Percentiles rank a stretch among this genome's conserved stretches.
phyloP scores from a whole-genome alignment of 2,113 vertebrate genomes.

The Miniopterus natalensis region DNA sequence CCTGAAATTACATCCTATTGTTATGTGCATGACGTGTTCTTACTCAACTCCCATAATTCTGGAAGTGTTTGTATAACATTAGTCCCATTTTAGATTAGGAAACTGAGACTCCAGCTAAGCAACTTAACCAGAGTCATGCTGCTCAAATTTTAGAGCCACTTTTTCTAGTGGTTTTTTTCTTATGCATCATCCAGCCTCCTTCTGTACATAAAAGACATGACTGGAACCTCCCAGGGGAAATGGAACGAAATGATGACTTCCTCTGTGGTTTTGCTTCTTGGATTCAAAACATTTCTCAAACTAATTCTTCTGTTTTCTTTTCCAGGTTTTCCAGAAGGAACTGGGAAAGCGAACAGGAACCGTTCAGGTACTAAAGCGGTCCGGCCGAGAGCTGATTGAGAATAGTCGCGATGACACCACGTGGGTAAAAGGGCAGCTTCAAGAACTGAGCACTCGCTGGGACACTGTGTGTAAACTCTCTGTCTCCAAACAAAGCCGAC shows the following conservation, averaged over 20 bases:
- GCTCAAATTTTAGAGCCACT: background rate
- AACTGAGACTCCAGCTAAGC: background rate
- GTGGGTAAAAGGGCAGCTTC: slow-evolving; percentile 98
- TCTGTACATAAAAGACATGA: background rate
- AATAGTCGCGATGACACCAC: slow-evolving; percentile 96
- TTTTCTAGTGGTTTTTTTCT: background rate
- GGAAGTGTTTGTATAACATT: background rate
- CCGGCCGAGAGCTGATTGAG: slow-evolving; percentile 96
- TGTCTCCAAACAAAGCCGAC: slow-evolving; percentile 96
- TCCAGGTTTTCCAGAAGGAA: slow-evolving; percentile 98
- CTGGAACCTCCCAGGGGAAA: background rate
- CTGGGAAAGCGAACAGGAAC: slow-evolving; percentile 97
- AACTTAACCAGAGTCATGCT: background rate
- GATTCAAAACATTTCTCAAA: background rate
- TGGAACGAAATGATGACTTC: background rate
- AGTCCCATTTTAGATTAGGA: slow-evolving; percentile 14
- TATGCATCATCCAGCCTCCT: background rate
- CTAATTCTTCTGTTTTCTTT: background rate
- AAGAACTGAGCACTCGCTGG: slow-evolving; percentile 98
- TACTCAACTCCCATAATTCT: slow-evolving; percentile 25
- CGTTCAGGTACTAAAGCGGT: slow-evolving; percentile 96
- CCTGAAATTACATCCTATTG: slow-evolving; percentile 29
- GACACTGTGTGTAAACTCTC: slow-evolving; percentile 97
- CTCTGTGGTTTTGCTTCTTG: slow-evolving; percentile 20
- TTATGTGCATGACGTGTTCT: background rate